These are phyloP conservation scores for Camponotus pennsylvanicus DNA, from an alignment of 1,140 invertebrate genomes.

Conservation along the genomic window DNA sequence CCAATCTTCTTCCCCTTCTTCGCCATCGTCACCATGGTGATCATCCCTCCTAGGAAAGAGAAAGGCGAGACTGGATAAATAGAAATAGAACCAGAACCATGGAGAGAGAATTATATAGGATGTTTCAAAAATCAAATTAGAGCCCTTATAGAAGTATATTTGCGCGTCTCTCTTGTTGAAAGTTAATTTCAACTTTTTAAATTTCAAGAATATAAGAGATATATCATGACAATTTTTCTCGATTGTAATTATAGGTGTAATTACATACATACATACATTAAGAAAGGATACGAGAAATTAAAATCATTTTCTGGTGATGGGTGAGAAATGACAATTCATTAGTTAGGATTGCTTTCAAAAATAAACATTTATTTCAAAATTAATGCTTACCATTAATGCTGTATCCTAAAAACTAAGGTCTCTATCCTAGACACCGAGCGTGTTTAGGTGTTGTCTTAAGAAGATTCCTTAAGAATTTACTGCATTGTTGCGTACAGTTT, in stretches of 20 bases:
- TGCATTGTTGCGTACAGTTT: constrained; percentile 75
- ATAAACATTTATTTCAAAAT: constrained; percentile 86
- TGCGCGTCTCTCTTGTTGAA: background rate
- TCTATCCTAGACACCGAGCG: constrained; percentile 80
- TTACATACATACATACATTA: background rate
- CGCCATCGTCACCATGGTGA: constrained; percentile 48
- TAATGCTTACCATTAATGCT: constrained; percentile 82
- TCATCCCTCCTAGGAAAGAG: constrained; percentile 59
- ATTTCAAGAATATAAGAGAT: background rate
- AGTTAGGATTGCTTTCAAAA: constrained; percentile 83
- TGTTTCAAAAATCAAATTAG: constrained; percentile 35
- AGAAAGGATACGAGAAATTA: background rate
- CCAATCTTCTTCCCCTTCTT: constrained; percentile 39
- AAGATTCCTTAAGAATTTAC: constrained; percentile 68
- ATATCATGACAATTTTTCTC: background rate
- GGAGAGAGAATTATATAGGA: constrained; percentile 25
- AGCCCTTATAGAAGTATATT: background rate
- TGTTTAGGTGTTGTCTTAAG: constrained; percentile 78
- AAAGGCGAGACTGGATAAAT: constrained; percentile 48
- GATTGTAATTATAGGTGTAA: background rate
- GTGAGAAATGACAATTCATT: constrained; percentile 57
- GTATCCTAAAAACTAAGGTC: constrained; percentile 81
- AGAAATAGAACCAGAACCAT: constrained; percentile 51
- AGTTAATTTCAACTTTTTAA: background rate
- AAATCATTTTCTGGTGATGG: background rate